These are phyloP conservation scores for Mohoua ochrocephala DNA, from an alignment of 2,113 vertebrate genomes.

Conservation along the genomic window DNA sequence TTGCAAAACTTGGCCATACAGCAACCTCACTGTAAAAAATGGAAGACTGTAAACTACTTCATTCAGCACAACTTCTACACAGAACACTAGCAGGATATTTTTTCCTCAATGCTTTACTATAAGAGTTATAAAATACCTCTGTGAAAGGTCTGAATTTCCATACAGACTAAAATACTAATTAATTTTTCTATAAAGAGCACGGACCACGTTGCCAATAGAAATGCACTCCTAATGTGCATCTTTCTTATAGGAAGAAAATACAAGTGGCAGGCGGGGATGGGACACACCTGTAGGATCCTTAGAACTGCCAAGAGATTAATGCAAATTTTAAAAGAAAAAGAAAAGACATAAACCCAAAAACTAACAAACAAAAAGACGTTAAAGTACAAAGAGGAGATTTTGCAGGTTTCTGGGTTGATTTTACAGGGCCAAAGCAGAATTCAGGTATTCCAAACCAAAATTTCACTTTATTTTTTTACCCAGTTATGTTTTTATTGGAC, in stretches of 20 bases:
- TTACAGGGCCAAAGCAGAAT: background rate
- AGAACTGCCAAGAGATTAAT: background rate
- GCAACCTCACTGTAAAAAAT: background rate
- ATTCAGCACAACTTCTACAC: background rate
- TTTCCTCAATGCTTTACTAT: background rate
- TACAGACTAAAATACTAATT: background rate
- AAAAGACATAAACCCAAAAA: background rate
- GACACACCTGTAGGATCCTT: background rate
- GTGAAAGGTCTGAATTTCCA: background rate
- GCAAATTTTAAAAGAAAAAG: background rate
- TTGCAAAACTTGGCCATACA: background rate
- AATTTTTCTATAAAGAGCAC: background rate
- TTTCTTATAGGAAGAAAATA: background rate
- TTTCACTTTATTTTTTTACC: background rate
- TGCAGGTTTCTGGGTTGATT: background rate
- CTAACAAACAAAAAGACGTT: background rate
- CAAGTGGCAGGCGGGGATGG: rapidly evolving
- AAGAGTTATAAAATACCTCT: background rate
- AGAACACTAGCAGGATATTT: background rate
- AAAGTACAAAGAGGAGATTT: background rate
- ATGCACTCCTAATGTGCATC: background rate
- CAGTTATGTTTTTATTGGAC: background rate
- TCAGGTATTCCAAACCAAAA: background rate
- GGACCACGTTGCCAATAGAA: rapidly evolving
- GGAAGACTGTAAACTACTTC: background rate